phyloP scores from a whole-genome alignment of 2,797 vertebrate species.

The Scolopax bukidnonensis region DNA sequence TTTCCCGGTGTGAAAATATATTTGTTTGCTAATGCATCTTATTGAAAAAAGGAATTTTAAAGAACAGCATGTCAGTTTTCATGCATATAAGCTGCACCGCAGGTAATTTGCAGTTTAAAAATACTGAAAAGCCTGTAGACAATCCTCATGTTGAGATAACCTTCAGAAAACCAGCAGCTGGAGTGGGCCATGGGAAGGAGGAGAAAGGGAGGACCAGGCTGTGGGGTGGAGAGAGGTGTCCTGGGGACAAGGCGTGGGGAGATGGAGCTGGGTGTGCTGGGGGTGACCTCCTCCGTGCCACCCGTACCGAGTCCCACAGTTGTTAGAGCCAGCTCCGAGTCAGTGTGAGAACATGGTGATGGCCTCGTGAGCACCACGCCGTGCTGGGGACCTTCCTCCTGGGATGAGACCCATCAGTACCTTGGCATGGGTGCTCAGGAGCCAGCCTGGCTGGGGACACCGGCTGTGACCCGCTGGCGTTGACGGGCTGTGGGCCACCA shows the following conservation, averaged over 20 bases:
- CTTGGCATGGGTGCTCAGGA: fast-evolving
- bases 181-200: fast-evolving
- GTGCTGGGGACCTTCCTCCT: background rate
- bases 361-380: fast-evolving
- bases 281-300: background rate
- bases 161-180: background rate
- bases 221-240: background rate
- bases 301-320: fast-evolving
- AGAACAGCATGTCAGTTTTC: background rate
- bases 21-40: background rate
- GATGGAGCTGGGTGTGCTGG: fast-evolving
- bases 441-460: fast-evolving
- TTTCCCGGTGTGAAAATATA: background rate
- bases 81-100: background rate
- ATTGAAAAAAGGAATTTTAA: background rate
- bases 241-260: fast-evolving
- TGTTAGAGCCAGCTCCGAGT: background rate
- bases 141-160: background rate
- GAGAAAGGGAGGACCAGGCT: background rate
- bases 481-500: fast-evolving
- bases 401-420: fast-evolving
- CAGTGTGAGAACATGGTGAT: fast-evolving
- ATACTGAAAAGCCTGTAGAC: too few species aligned
- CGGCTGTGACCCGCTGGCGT: fast-evolving
- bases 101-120: background rate